Percentiles rank a stretch among this genome's conserved stretches.
Conservation (phyloP, 2,797 vertebrate genomes). For the Bryconaethiops microstoma region DNA sequence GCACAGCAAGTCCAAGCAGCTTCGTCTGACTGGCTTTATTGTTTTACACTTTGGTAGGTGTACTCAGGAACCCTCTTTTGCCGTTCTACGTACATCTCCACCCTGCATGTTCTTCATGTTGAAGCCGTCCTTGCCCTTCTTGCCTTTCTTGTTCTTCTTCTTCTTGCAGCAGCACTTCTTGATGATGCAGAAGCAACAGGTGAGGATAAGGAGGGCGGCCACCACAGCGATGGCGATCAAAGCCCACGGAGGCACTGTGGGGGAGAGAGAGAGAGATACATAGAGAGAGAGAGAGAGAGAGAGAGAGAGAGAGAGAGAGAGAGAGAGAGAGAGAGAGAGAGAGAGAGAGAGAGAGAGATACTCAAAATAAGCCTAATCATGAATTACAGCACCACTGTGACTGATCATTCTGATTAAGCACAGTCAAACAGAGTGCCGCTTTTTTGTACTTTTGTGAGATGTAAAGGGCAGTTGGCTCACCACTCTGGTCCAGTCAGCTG, state of each 20-base stretch:
- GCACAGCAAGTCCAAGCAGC: background rate
- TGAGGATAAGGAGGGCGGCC: slow-evolving; percentile 88
- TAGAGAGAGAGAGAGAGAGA: no score
- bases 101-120: slow-evolving; percentile 87
- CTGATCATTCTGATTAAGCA: background rate
- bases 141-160: slow-evolving; percentile 98
- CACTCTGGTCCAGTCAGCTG: no score
- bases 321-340: background rate
- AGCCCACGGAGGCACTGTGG: slow-evolving; percentile 93
- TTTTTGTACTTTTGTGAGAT: no score
- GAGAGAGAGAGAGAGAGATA: background rate
- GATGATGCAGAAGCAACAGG: slow-evolving; percentile 98
- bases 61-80: slow-evolving; percentile 11
- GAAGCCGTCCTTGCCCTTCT: slow-evolving; percentile 92
- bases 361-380: background rate
- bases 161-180: slow-evolving; percentile 99
- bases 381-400: background rate
- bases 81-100: slow-evolving; percentile 75
- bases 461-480: no score
- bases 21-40: slow-evolving; percentile 1
- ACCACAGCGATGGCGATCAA: slow-evolving; percentile 94
- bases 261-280: background rate
- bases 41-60: slow-evolving; percentile 9
- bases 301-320: no score
- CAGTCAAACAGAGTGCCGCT: no score